These are phyloP conservation scores for Hemaris fuciformis DNA, from an alignment of 2,888 invertebrate genomes.

Conservation along the genomic window DNA sequence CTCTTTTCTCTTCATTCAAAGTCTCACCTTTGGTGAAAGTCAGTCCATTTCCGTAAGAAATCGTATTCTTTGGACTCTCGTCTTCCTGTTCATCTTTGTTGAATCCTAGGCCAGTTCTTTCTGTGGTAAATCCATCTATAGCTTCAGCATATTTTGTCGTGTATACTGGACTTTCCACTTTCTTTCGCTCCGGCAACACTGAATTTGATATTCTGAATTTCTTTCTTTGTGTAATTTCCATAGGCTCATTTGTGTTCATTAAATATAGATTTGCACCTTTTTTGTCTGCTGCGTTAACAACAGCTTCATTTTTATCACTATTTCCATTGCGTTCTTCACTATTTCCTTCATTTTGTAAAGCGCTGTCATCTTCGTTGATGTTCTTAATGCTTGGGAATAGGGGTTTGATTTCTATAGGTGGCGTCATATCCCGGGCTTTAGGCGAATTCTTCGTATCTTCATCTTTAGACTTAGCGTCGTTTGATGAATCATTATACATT, in stretches of 20 bases:
- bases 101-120: constrained; percentile 76
- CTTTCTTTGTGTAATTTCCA: constrained; percentile 53
- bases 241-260: constrained; percentile 43
- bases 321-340: constrained; percentile 33
- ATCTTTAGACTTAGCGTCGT: constrained; percentile 32
- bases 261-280: constrained; percentile 66
- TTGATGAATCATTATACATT: constrained; percentile 42
- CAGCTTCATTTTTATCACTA: constrained; percentile 32
- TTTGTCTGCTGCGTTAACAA: constrained; percentile 40
- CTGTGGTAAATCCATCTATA: constrained; percentile 70
- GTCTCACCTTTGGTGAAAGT: constrained; percentile 79
- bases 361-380: constrained; percentile 33
- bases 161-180: constrained; percentile 53
- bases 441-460: constrained; percentile 48
- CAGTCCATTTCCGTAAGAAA: constrained; percentile 69
- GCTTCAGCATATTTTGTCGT: constrained; percentile 74
- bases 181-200: constrained; percentile 61
- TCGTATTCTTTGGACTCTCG: constrained; percentile 56
- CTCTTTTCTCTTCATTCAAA: constrained; percentile 64
- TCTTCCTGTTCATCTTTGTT: constrained; percentile 48
- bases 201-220: constrained; percentile 73
- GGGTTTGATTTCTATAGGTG: constrained; percentile 41
- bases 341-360: constrained; percentile 43
- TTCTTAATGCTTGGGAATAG: constrained; percentile 44
- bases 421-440: constrained; percentile 38